Evolutionary conservation across 2,797 vertebrate species (phyloP).

Genomic region (Sebastes cheni): DNA sequence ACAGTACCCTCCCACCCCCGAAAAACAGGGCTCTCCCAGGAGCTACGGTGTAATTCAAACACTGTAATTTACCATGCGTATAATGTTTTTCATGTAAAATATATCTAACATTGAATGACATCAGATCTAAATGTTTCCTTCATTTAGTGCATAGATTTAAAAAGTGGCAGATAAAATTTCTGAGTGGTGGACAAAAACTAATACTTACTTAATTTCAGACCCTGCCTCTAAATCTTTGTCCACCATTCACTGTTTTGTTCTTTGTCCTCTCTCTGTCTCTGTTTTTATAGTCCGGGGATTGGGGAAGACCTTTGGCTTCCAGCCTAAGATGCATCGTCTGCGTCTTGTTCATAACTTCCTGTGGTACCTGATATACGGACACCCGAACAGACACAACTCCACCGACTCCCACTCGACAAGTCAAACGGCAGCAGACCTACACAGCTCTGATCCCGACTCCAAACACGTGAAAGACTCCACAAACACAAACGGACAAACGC

Average conservation of each 20-base stretch:
- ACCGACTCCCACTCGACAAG: background rate
- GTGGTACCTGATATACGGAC: slow-evolving; percentile 93
- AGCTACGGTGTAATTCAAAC: no score
- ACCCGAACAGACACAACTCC: slow-evolving; percentile 68
- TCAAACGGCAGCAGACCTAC: background rate
- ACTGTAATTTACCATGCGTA: no score
- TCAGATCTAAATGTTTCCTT: no score
- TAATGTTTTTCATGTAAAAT: no score
- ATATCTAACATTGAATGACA: no score
- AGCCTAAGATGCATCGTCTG: slow-evolving; percentile 96
- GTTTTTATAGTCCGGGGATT: slow-evolving; percentile 86
- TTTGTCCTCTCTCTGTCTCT: background rate
- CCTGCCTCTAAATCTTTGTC: background rate
- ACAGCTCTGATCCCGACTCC: background rate
- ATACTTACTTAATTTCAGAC: no score
- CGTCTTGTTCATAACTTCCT: slow-evolving; percentile 89
- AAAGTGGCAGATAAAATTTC: no score
- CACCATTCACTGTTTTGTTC: background rate
- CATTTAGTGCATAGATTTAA: no score
- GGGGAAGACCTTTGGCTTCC: slow-evolving; percentile 89
- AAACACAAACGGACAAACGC: background rate
- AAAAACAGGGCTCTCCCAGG: no score
- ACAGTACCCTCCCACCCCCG: no score
- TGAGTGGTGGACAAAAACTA: no score
- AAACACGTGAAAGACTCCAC: slow-evolving; percentile 16